Conservation (phyloP, 2,797 vertebrate species). For the Hozukius guyotensis region DNA sequence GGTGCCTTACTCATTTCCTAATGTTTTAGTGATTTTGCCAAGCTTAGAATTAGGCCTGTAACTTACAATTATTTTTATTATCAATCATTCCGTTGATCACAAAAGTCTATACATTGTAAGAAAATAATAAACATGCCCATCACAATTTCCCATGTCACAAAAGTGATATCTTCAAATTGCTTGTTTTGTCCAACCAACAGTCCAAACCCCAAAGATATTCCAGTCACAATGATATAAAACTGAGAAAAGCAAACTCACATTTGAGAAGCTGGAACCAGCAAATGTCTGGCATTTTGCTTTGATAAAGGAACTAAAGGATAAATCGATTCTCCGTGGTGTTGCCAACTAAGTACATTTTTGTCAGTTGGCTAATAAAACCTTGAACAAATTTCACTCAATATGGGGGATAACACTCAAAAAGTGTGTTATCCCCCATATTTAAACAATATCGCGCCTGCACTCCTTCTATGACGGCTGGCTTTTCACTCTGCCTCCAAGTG, state of each 20-base stretch:
- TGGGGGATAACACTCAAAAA: too few relatives aligned
- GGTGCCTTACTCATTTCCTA: not conserved
- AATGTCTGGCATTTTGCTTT: not conserved
- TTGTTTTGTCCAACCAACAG: too few relatives aligned
- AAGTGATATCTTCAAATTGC: too few relatives aligned
- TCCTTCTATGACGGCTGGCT: not conserved
- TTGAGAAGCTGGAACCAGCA: not conserved
- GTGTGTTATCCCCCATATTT: not conserved
- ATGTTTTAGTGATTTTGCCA: not conserved
- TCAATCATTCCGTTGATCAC: not conserved
- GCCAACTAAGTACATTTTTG: not conserved
- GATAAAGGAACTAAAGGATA: not conserved
- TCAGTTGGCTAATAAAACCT: not conserved
- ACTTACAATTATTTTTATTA: too few relatives aligned
- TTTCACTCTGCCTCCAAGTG: not conserved
- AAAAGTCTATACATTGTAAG: not conserved
- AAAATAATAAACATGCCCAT: not conserved
- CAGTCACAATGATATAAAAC: not conserved
- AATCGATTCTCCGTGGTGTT: not conserved
- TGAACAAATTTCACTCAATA: not conserved
- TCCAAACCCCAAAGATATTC: not conserved
- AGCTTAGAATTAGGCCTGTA: not conserved
- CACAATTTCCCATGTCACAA: not conserved
- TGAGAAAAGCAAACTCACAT: not conserved
- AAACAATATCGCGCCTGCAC: not conserved